These are phyloP conservation scores for Sebastes itinus DNA, from an alignment of 2,797 vertebrate species.

Conservation along the genomic window DNA sequence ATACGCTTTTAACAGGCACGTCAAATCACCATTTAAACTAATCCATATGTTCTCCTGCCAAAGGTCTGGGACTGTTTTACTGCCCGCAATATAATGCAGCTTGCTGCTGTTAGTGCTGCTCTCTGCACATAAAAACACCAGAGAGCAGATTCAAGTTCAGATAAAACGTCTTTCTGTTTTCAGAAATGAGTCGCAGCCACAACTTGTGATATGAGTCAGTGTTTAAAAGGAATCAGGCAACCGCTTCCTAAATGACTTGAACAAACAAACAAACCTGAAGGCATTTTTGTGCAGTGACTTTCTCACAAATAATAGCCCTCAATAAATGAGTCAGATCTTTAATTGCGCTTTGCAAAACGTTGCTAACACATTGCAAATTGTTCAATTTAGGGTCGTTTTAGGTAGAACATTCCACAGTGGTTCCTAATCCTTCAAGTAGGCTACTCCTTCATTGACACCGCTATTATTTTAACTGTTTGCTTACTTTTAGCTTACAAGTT, in stretches of 20 bases:
- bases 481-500: too few relatives aligned
- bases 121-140: neutral
- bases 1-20: conserved; percentile 11
- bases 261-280: neutral
- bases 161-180: neutral
- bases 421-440: neutral
- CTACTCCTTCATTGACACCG: neutral
- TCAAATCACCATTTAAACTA: conserved; percentile 31
- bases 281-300: neutral
- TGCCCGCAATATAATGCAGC: neutral
- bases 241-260: neutral
- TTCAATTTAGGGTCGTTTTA: neutral
- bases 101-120: neutral
- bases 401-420: neutral
- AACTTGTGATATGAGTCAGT: neutral
- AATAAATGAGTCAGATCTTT: neutral
- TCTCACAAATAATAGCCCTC: neutral
- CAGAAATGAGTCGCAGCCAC: conserved; percentile 3
- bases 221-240: neutral
- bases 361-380: too few relatives aligned
- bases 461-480: too few relatives aligned
- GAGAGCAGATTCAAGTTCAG: neutral
- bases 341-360: neutral
- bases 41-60: conserved; percentile 27
- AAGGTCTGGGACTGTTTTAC: conserved; percentile 9